Evolutionary conservation across 2,113 vertebrate species (phyloP), one percentile per base, ranked within the genome.

Genomic region (Heliornis fulica): DNA sequence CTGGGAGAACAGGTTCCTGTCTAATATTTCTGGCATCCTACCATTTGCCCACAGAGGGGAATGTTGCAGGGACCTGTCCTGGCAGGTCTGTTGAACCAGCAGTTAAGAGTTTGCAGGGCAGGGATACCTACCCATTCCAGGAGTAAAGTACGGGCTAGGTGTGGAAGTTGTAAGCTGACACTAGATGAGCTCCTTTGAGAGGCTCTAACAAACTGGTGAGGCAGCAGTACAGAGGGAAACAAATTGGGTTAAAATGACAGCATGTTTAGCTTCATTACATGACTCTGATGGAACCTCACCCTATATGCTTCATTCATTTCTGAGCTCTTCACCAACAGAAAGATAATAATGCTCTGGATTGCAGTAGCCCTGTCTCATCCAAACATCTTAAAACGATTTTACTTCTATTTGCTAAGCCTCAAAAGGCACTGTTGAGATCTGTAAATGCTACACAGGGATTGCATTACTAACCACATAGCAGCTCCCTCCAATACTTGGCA

Each of bases 1-100:
- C 97, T 87, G 96, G 98, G 98, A 98, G 97, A 98, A 98, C 98
- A 98, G 98, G 98, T 98, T 98, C 97, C 95, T 97, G 97, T 97
- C 97, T 97, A 96, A 97, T 93, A 96, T 91, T 95, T 96, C 95
- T 96, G 94, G 95, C 96, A 95, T 94, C 83, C 95, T 96, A 93
- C 96, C 96, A 96, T 97, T 93, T 93, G 93, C 97, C 87, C 92
- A 96, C 84, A 93, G 96, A 95, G 93, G 96, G 91, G 96, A 97
- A 94, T 92, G 96, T 96, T 97, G 94, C 96, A 91, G 91, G 81
- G 98, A 97, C 98, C 93, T 98, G 98, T 97, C 98, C 96, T 95
- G 23, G 98, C 98, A 98, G 97, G 98, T 97, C 97, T 97, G 92
- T 83, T 93, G 97, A 98, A 97, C 97, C 93, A 46, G 87, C 96